A percentile compares a stretch with the other conserved stretches of the same genome.
Evolutionary conservation across 1,140 invertebrate genomes (phyloP).

Genomic region (Formica exsecta): DNA sequence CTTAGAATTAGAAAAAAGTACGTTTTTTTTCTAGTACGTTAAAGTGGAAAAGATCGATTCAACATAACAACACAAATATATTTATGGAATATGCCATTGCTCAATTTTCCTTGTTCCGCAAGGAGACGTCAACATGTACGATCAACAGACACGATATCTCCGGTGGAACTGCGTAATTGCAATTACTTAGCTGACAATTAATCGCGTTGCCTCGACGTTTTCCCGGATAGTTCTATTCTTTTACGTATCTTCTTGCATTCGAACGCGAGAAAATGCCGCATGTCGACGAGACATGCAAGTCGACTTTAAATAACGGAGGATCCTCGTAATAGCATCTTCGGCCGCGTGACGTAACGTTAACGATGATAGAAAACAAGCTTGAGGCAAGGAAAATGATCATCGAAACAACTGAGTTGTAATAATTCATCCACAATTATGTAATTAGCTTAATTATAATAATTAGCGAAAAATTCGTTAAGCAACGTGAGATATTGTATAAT

Average conservation of each 20-base stretch:
- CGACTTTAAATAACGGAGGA: constrained; percentile 43
- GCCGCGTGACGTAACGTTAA: constrained; percentile 46
- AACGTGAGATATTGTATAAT: not conserved
- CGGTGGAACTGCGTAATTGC: constrained; percentile 35
- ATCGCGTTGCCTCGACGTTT: constrained; percentile 43
- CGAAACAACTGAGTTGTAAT: not conserved
- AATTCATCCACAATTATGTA: constrained; percentile 4
- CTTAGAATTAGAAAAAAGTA: not conserved
- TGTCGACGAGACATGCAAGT: not conserved
- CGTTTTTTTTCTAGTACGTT: not conserved
- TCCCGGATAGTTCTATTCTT: constrained; percentile 25
- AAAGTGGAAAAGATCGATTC: constrained; percentile 16
- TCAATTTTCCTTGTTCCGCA: constrained; percentile 12
- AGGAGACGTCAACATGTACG: constrained; percentile 1
- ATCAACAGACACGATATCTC: not conserved
- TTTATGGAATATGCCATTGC: constrained; percentile 4
- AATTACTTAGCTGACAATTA: constrained; percentile 54
- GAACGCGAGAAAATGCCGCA: constrained; percentile 26
- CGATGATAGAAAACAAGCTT: constrained; percentile 34
- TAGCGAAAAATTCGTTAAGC: not conserved
- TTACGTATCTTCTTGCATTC: constrained; percentile 23
- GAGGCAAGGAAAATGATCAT: constrained; percentile 2
- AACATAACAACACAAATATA: not conserved
- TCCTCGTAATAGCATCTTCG: constrained; percentile 30
- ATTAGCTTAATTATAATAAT: not conserved